Conservation (phyloP, 2,113 vertebrate genomes). For the Tyto alba region DNA sequence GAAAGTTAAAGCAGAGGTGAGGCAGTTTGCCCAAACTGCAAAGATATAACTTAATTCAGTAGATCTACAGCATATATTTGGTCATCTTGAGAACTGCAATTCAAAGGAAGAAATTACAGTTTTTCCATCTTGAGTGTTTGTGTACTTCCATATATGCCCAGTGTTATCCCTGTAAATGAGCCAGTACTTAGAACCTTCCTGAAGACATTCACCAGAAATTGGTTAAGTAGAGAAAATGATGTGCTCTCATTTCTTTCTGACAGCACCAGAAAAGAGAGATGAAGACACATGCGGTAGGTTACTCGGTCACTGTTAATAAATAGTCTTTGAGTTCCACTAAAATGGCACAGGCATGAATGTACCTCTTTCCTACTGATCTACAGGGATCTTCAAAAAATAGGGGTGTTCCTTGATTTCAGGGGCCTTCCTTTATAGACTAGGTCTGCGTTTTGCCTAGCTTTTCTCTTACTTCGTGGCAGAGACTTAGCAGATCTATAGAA, state of each 20-base stretch:
- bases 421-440: not conserved
- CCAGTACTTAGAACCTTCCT: not conserved
- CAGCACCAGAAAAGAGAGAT: slow-evolving; percentile 61
- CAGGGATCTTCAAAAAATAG: not conserved
- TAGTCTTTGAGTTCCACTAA: slow-evolving; percentile 9
- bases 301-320: not conserved
- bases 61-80: not conserved
- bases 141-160: not conserved
- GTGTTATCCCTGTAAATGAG: not conserved
- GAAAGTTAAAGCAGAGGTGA: not conserved
- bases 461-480: not conserved
- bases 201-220: not conserved
- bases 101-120: not conserved
- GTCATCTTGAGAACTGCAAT: not conserved
- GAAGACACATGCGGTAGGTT: slow-evolving; percentile 52
- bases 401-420: not conserved
- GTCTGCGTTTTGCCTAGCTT: not conserved
- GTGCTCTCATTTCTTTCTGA: slow-evolving; percentile 57
- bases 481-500: not conserved
- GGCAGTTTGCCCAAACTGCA: not conserved
- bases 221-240: slow-evolving; percentile 49
- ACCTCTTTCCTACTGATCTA: not conserved
- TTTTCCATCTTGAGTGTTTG: not conserved
- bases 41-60: not conserved
- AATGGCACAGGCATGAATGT: not conserved